Evolutionary conservation across 1,140 invertebrate species (phyloP), one percentile per base, ranked within the genome.

Genomic region (Aricia agestis): DNA sequence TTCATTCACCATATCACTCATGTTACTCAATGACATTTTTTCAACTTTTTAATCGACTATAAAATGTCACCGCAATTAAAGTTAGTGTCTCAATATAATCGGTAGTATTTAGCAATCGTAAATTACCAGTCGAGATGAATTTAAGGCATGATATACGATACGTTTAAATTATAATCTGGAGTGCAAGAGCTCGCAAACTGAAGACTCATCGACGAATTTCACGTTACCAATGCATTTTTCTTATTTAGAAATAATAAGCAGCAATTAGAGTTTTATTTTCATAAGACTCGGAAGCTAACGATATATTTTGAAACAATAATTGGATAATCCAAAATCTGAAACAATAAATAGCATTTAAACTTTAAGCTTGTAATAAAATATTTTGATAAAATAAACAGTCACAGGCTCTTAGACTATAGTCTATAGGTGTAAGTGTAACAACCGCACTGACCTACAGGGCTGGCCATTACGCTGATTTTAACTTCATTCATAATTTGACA

Each of bases 41-140:
- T 18, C 59, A 69, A 57, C 25, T 69, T 61, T 63, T 59, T 63
- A 59, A 69, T 63, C 57, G 57, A 63, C 36, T 41, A 41, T 63
- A 61, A 36, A 59, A 41, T 69, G 68, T 63, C 68, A 69, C 18
- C 19, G 59, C 68, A 59, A 65, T 69, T 63, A 69, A 36, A 65
- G 58, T 65, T 13, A 57, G 68, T 69, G 58, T 59, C 11, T 66
- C 65, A 71, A 71, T 74, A 71, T 74, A 71, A 68, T 58, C 41
- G 19, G 45, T 71, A 68, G 70, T 71, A 42, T 68, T 68, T 58
- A 36, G 59, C 73, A 74, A 67, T 74, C 66, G 68, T 74, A 74
- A 36, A 71, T 74, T 74, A 61, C 67, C 70, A 57, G 67, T 67
- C 45, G 42, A 71, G 61, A 58, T 68, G 59, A 65, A 68, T 45